Percentiles rank a stretch among this genome's conserved stretches.
phyloP scores from a whole-genome alignment of 2,888 invertebrate species.

The Diplazon laetatorius region DNA sequence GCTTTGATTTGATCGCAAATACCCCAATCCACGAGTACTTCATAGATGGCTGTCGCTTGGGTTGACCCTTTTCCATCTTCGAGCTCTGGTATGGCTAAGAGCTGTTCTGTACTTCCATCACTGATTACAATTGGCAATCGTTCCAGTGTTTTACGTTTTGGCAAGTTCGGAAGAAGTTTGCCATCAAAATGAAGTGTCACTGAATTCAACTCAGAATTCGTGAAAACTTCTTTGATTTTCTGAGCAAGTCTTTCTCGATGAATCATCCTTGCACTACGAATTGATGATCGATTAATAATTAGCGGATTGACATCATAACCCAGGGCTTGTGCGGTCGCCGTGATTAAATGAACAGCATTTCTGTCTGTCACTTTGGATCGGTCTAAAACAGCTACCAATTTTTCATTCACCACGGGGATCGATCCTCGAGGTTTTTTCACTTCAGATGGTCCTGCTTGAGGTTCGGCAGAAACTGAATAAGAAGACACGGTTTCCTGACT shows the following conservation, averaged over 20 bases:
- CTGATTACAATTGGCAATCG: slow-evolving; percentile 16
- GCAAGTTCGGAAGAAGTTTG: slow-evolving; percentile 6
- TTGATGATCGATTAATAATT: background rate
- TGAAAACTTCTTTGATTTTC: background rate
- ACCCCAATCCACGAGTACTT: slow-evolving; percentile 37
- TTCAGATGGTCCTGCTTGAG: slow-evolving; percentile 37
- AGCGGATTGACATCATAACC: slow-evolving; percentile 1
- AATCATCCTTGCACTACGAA: slow-evolving; percentile 10
- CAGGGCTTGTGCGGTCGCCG: background rate
- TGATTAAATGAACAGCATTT: slow-evolving; percentile 53
- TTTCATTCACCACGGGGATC: slow-evolving; percentile 34
- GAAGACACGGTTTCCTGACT: slow-evolving; percentile 51
- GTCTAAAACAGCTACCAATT: slow-evolving; percentile 33
- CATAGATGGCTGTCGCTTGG: slow-evolving; percentile 32
- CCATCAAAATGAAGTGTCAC: slow-evolving; percentile 2
- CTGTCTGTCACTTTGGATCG: slow-evolving; percentile 41
- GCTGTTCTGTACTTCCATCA: slow-evolving; percentile 14
- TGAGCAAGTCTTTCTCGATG: background rate
- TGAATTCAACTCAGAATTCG: background rate
- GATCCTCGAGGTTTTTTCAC: slow-evolving; percentile 35
- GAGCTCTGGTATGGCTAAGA: slow-evolving; percentile 45
- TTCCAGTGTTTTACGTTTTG: background rate
- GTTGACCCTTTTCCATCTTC: slow-evolving; percentile 29
- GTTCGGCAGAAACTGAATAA: slow-evolving; percentile 37
- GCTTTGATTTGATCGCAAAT: slow-evolving; percentile 26